Evolutionary conservation across 2,797 vertebrate genomes (phyloP).

Genomic region (Adrianichthys oophorus): DNA sequence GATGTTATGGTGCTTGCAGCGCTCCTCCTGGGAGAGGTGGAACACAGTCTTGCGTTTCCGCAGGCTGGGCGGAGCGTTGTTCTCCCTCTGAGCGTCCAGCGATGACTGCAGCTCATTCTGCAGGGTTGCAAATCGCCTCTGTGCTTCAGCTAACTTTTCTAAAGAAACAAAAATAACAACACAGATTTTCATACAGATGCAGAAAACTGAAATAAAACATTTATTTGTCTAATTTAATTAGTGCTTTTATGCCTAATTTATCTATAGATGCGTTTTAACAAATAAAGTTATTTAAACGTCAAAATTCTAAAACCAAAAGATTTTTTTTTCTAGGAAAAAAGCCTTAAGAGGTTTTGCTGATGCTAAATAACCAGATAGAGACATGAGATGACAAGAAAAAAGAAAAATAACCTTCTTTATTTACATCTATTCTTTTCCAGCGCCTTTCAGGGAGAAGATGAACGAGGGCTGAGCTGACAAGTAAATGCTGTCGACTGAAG

Average conservation of each 20-base stretch:
- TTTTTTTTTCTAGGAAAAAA: no score
- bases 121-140: slow-evolving; percentile 91
- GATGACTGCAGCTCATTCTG: slow-evolving; percentile 96
- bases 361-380: no score
- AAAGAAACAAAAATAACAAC: background rate
- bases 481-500: slow-evolving; percentile 55
- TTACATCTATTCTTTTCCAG: slow-evolving; percentile 3
- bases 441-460: slow-evolving; percentile 47
- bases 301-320: no score
- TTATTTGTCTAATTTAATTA: no score
- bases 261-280: no score
- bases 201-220: no score
- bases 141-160: slow-evolving; percentile 97
- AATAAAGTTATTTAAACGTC: no score
- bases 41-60: slow-evolving; percentile 89
- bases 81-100: slow-evolving; percentile 92
- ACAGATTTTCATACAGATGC: background rate
- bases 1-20: slow-evolving; percentile 94
- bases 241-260: no score
- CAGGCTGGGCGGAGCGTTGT: slow-evolving; percentile 80
- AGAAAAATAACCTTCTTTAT: background rate
- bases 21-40: slow-evolving; percentile 92
- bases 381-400: background rate
- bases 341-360: no score
- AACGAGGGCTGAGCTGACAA: slow-evolving; percentile 47